phyloP scores from a whole-genome alignment of 2,797 vertebrate species.

The Danio jaintianensis region DNA sequence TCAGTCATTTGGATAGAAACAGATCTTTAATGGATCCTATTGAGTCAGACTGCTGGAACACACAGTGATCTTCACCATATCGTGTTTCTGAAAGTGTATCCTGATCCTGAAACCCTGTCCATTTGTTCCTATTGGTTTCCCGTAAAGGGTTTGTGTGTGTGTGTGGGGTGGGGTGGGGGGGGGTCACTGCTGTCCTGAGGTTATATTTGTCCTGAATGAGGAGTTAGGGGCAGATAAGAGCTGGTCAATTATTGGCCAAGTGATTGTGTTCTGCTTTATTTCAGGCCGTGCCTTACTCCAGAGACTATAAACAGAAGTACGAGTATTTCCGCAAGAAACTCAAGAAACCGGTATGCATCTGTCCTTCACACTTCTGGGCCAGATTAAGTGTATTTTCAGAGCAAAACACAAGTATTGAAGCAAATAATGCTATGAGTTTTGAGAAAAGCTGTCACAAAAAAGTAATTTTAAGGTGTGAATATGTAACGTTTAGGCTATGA shows the following conservation, averaged over 20 bases:
- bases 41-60: neutral
- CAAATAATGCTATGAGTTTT: too few species aligned
- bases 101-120: slow-evolving; percentile 24
- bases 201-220: slow-evolving; percentile 17
- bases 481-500: too few species aligned
- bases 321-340: slow-evolving; percentile 97
- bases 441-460: too few species aligned
- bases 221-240: neutral
- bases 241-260: neutral
- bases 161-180: neutral
- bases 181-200: too few species aligned
- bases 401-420: too few species aligned
- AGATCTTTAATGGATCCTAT: neutral
- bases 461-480: too few species aligned
- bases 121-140: slow-evolving; percentile 9
- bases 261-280: slow-evolving; percentile 49
- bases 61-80: neutral
- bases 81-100: slow-evolving; percentile 6
- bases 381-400: too few species aligned
- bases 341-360: slow-evolving; percentile 89
- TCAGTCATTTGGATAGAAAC: neutral
- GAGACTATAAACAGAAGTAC: slow-evolving; percentile 98
- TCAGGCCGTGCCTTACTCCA: slow-evolving; percentile 98
- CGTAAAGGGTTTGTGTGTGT: neutral
- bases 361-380: slow-evolving; percentile 31